phyloP scores from a whole-genome alignment of 35 echinoderm and acorn worm species.

The Apostichopus californicus region DNA sequence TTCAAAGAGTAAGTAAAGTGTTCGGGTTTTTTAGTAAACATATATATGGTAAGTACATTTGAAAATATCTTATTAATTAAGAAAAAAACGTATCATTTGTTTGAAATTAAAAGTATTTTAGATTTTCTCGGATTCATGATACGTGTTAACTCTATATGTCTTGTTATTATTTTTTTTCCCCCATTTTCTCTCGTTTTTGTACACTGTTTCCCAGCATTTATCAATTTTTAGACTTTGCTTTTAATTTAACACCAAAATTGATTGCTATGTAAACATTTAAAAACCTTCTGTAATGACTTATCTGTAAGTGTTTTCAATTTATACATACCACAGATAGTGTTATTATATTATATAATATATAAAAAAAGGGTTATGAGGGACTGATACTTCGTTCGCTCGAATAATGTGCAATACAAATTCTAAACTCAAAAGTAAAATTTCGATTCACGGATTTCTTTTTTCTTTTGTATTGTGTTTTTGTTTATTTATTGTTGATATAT shows the following conservation, averaged over 20 bases:
- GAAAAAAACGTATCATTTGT: too few relatives aligned
- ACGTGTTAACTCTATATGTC: background rate
- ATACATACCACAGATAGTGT: slow-evolving; percentile 45
- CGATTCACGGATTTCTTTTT: too few relatives aligned
- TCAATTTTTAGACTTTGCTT: background rate
- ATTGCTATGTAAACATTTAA: background rate
- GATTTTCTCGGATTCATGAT: background rate
- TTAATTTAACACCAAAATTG: background rate
- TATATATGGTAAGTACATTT: too few relatives aligned
- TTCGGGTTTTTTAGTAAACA: too few relatives aligned
- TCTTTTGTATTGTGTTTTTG: background rate
- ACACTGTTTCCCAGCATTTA: background rate
- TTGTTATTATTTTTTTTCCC: background rate
- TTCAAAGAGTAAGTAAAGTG: too few relatives aligned
- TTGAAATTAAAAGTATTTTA: too few relatives aligned
- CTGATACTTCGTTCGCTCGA: slow-evolving; percentile 13
- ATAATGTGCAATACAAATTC: slow-evolving; percentile 54
- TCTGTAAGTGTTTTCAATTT: slow-evolving; percentile 38
- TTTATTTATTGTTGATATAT: too few relatives aligned
- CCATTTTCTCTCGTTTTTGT: background rate
- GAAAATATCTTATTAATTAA: too few relatives aligned
- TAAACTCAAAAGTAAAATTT: background rate
- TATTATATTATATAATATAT: background rate
- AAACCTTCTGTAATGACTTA: background rate
- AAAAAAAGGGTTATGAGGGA: background rate